phyloP scores from a whole-genome alignment of 2,888 invertebrate species.

The Drosophila multiciliata region DNA sequence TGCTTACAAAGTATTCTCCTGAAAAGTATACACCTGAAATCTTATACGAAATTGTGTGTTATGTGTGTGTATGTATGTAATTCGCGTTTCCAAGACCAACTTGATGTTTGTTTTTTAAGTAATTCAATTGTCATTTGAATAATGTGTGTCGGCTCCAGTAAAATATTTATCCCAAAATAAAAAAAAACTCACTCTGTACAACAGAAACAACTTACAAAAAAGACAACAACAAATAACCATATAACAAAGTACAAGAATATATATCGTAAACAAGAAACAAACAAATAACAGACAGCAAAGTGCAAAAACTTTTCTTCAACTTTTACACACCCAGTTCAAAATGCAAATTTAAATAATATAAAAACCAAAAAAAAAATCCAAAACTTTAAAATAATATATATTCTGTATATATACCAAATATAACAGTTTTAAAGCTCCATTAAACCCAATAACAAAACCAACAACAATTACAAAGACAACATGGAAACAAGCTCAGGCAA shows the following conservation, averaged over 20 bases:
- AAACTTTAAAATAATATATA: slow-evolving; percentile 22
- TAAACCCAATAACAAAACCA: slow-evolving; percentile 45
- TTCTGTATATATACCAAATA: slow-evolving; percentile 14
- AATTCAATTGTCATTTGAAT: slow-evolving; percentile 26
- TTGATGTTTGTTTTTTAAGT: slow-evolving; percentile 37
- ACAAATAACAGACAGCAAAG: slow-evolving; percentile 58
- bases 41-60: slow-evolving; percentile 58
- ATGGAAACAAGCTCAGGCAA: slow-evolving; percentile 36
- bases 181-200: slow-evolving; percentile 31
- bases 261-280: slow-evolving; percentile 47
- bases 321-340: slow-evolving; percentile 85
- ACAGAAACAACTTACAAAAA: slow-evolving; percentile 51
- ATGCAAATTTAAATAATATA: slow-evolving; percentile 73
- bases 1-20: slow-evolving; percentile 24
- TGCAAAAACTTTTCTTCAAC: slow-evolving; percentile 56
- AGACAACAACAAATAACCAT: slow-evolving; percentile 41
- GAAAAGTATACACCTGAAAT: slow-evolving; percentile 3
- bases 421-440: slow-evolving; percentile 29
- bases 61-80: slow-evolving; percentile 71
- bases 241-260: slow-evolving; percentile 41
- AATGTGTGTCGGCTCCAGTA: slow-evolving; percentile 44
- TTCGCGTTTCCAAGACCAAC: slow-evolving; percentile 54
- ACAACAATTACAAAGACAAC: slow-evolving; percentile 43
- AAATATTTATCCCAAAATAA: slow-evolving; percentile 29
- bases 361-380: slow-evolving; percentile 25